phyloP scores from a whole-genome alignment of 2,888 invertebrate genomes.

The Mythimna albipuncta region DNA sequence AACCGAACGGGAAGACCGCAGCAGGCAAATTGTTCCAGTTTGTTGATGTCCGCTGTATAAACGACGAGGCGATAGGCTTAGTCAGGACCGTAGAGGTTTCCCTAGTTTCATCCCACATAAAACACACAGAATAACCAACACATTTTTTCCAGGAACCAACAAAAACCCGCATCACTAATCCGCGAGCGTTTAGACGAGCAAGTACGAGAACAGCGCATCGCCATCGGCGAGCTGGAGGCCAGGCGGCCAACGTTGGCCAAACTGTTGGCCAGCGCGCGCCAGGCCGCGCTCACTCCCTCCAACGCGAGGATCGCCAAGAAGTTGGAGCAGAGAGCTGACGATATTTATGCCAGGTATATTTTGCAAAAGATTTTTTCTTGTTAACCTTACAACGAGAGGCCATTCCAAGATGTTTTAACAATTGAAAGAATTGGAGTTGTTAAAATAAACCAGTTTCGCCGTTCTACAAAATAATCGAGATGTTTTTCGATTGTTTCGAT shows the following conservation, averaged over 20 bases:
- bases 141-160: slow-evolving; percentile 88
- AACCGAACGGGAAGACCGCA: too few species aligned
- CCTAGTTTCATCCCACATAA: background rate
- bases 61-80: too few species aligned
- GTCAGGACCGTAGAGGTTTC: too few species aligned
- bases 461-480: too few species aligned
- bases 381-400: too few species aligned
- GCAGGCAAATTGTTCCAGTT: too few species aligned
- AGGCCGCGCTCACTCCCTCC: slow-evolving; percentile 95
- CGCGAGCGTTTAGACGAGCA: slow-evolving; percentile 97
- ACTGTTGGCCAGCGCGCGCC: slow-evolving; percentile 94
- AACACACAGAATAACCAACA: background rate
- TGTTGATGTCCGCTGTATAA: too few species aligned
- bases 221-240: slow-evolving; percentile 96
- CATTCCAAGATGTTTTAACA: too few species aligned
- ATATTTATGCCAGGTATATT: slow-evolving; percentile 92
- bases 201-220: slow-evolving; percentile 95
- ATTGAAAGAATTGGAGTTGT: too few species aligned
- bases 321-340: slow-evolving; percentile 96
- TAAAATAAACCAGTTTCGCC: too few species aligned
- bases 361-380: too few species aligned
- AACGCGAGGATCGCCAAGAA: slow-evolving; percentile 97
- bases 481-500: too few species aligned
- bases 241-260: slow-evolving; percentile 96
- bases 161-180: slow-evolving; percentile 96